These are phyloP conservation scores for Galeruca laticollis DNA, from an alignment of 2,888 invertebrate genomes.

Conservation along the genomic window DNA sequence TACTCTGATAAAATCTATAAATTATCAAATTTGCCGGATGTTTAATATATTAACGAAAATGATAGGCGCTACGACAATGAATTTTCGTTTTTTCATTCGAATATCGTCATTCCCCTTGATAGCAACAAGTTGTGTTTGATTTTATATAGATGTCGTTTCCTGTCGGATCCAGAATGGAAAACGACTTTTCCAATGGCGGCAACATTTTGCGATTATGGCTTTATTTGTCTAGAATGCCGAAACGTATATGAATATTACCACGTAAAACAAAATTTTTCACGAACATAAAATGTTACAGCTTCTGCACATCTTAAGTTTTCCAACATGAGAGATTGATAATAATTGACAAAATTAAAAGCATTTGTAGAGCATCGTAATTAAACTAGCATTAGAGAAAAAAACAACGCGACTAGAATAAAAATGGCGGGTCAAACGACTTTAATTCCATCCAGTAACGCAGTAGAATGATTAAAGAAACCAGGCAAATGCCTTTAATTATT, in stretches of 20 bases:
- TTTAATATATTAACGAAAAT: background rate
- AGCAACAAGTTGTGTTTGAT: constrained; percentile 52
- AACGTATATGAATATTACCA: background rate
- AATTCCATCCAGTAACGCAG: constrained; percentile 44
- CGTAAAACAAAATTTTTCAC: no score
- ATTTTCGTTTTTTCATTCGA: constrained; percentile 23
- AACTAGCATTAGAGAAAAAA: background rate
- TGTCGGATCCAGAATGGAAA: constrained; percentile 45
- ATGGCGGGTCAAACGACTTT: constrained; percentile 42
- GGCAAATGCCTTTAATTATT: constrained; percentile 42
- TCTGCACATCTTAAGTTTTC: no score
- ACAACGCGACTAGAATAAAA: constrained; percentile 34
- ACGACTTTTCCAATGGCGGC: constrained; percentile 33
- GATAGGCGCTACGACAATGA: constrained; percentile 15
- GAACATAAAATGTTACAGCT: no score
- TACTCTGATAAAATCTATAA: no score
- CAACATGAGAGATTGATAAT: no score
- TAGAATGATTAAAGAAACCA: constrained; percentile 45
- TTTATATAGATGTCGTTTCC: constrained; percentile 46
- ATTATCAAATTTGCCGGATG: no score
- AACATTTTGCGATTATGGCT: constrained; percentile 43
- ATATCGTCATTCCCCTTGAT: constrained; percentile 37
- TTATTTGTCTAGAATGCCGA: constrained; percentile 31
- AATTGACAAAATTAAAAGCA: background rate
- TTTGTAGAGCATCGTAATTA: background rate